phyloP scores from a whole-genome alignment of 1,140 invertebrate genomes.

The Thalassaphorura encarpata region DNA sequence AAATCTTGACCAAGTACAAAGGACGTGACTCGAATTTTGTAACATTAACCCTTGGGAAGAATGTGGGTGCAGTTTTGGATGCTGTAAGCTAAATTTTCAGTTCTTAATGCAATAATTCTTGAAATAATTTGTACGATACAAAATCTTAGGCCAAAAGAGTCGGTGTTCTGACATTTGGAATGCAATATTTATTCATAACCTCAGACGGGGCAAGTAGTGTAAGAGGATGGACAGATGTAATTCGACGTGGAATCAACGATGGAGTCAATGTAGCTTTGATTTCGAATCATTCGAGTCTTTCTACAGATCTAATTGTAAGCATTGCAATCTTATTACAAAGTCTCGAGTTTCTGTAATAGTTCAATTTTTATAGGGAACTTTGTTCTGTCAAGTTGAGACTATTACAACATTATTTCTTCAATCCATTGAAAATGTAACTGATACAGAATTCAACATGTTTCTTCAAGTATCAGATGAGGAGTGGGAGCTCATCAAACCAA shows the following conservation, averaged over 20 bases:
- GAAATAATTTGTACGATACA: neutral
- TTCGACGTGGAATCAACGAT: conserved; percentile 46
- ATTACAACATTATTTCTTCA: conserved; percentile 50
- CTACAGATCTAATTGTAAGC: conserved; percentile 45
- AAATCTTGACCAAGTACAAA: conserved; percentile 9
- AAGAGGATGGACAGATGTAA: conserved; percentile 44
- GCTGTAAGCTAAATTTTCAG: conserved; percentile 14
- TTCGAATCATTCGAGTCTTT: conserved; percentile 51
- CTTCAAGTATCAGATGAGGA: conserved; percentile 65
- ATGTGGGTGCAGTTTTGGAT: conserved; percentile 17
- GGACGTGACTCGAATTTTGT: conserved; percentile 19
- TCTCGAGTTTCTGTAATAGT: neutral
- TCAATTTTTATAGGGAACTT: conserved; percentile 41
- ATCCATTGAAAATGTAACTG: conserved; percentile 52
- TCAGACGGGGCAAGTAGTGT: conserved; percentile 44
- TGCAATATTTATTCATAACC: conserved; percentile 70
- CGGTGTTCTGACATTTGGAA: conserved; percentile 53
- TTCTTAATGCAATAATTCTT: neutral
- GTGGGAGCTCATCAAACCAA: conserved; percentile 61
- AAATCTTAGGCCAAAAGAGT: conserved; percentile 48
- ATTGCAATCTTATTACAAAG: neutral
- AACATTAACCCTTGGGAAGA: conserved; percentile 10
- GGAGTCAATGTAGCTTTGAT: conserved; percentile 74
- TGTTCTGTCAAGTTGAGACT: conserved; percentile 54
- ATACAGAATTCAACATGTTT: conserved; percentile 56